These are phyloP conservation scores for Zaprionus camerounensis DNA, from an alignment of 1,140 invertebrate genomes.

Conservation along the genomic window DNA sequence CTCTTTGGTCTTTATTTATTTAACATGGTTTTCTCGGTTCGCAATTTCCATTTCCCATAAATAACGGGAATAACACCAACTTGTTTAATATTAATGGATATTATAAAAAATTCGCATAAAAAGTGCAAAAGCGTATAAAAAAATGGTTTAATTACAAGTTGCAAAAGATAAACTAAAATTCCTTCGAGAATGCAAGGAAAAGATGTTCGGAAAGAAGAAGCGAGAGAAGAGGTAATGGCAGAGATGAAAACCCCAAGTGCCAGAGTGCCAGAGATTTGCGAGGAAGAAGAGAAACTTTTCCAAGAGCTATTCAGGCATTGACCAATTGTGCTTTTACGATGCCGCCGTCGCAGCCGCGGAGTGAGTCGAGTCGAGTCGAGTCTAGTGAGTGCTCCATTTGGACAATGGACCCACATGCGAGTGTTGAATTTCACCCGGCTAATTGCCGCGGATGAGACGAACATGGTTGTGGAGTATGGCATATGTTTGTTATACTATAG, in stretches of 20 bases:
- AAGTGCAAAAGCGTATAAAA: not conserved
- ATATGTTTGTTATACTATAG: slow-evolving; percentile 38
- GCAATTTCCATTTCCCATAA: not conserved
- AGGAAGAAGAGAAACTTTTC: slow-evolving; percentile 55
- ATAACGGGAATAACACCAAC: not conserved
- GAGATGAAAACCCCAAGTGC: not conserved
- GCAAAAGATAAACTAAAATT: slow-evolving; percentile 10
- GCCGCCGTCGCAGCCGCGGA: slow-evolving; percentile 14
- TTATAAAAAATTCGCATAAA: slow-evolving; percentile 5
- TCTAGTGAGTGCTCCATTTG: slow-evolving; percentile 56
- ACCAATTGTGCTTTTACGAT: slow-evolving; percentile 53
- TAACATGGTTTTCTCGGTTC: not conserved
- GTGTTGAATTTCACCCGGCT: slow-evolving; percentile 80
- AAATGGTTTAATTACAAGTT: not conserved
- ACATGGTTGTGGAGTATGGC: slow-evolving; percentile 52
- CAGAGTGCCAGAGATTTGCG: not conserved
- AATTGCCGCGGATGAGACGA: slow-evolving; percentile 65
- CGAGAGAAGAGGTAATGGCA: not conserved
- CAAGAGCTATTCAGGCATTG: slow-evolving; percentile 56
- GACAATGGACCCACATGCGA: slow-evolving; percentile 71
- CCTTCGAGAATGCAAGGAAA: slow-evolving; percentile 25
- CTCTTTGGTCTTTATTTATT: not conserved
- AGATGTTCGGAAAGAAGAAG: slow-evolving; percentile 8
- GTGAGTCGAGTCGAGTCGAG: not conserved
- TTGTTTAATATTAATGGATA: not conserved